Conservation (phyloP, 1,140 invertebrate species). For the Drosophila nasuta region DNA sequence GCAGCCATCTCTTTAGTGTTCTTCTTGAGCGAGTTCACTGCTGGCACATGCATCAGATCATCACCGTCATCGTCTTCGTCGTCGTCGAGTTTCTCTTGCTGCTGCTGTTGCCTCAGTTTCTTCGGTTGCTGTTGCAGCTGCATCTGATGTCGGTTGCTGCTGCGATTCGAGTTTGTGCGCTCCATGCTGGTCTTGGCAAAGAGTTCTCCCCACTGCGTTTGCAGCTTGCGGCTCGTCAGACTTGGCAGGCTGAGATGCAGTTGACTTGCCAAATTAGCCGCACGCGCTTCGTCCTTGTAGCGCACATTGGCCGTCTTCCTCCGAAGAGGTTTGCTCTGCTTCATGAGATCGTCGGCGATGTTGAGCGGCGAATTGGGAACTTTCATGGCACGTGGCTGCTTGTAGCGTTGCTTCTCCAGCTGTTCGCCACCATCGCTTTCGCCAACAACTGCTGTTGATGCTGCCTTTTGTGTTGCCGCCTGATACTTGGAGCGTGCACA, state of each 20-base stretch:
- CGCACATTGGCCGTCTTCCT: constrained; percentile 21
- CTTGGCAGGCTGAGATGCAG: background rate
- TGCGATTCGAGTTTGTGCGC: background rate
- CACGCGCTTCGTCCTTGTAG: background rate
- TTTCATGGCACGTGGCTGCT: constrained; percentile 8
- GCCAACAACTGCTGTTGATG: background rate
- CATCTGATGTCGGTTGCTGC: background rate
- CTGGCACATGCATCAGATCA: background rate
- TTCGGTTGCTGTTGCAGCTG: background rate
- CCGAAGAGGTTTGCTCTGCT: constrained; percentile 25
- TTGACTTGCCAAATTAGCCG: background rate
- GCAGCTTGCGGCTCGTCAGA: background rate
- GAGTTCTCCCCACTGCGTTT: constrained; percentile 7
- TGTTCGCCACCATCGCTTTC: background rate
- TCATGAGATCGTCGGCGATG: background rate
- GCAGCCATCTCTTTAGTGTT: background rate
- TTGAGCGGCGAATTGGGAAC: background rate
- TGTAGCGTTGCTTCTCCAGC: background rate
- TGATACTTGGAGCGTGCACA: background rate
- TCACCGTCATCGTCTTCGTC: background rate
- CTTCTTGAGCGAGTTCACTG: background rate
- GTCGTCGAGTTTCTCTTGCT: background rate
- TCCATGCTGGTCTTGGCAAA: background rate
- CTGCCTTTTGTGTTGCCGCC: background rate
- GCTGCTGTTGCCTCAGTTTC: background rate